Base-by-base conservation (phyloP, 2,797 vertebrate genomes). In the Hippopotamyrus pictus region DNA sequence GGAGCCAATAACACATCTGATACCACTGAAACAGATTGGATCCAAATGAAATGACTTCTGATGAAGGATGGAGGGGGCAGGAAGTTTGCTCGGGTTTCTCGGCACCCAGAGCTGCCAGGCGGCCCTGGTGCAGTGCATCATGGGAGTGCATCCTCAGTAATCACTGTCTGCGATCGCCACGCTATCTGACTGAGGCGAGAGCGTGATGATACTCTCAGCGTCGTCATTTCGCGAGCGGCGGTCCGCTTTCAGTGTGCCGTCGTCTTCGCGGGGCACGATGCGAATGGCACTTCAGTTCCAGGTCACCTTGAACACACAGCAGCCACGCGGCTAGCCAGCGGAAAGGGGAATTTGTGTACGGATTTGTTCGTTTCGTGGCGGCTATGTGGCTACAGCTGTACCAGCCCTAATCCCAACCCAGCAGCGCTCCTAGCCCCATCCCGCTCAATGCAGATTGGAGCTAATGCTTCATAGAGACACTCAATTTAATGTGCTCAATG, bases 1-100 rank as follows among this genome's bases (percentile, higher is more conserved):
- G 93, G 95, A 94, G 93, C 33, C 12, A 69, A 53, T 12, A 93
- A 93, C 93, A 95, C 95, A 95, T 95, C 92, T 92, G 91, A 92
- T 48, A 89, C 88, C 91, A 91, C 91, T 90, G 57, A 89, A 50
- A 90, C 82, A 29, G 12, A 90, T 92, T 93, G 91, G 92, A 95
- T 94, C 93, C 91, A 93, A 94, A 95, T 94, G 91, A 94, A 90
- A 65, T 33, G 90, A 90, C 91, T 93, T 94, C 90, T 93, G 91
- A 92, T 83, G 91, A 91, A 93, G 93, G 92, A 93, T 93, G 89
- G 87, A 41, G 48, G 54, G 65, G 85, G 14, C 12, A 14, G 86
- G 57, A 48, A 69, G 37, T 48, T 48, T 6, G 5, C 7, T 65
- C 5, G 19, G 29, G 86, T 62, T 29, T 9, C n/a, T 65, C 11